Percentiles rank a stretch among this genome's conserved stretches.
phyloP scores from a whole-genome alignment of 2,888 invertebrate genomes.

The Carcina quercana region DNA sequence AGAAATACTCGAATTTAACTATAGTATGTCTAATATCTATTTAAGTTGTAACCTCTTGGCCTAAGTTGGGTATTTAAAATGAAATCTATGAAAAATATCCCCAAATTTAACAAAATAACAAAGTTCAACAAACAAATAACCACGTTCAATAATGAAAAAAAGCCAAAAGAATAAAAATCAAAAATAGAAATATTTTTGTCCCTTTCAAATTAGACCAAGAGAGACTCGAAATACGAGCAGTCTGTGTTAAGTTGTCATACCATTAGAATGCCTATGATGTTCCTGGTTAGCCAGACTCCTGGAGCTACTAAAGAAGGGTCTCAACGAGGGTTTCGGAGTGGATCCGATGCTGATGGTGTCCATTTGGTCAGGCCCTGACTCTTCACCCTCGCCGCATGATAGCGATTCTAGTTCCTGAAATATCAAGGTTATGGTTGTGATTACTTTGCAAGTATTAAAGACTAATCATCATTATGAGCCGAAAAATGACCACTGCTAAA shows the following conservation, averaged over 20 bases:
- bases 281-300: slow-evolving; percentile 80
- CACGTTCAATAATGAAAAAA: no score
- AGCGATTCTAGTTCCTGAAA: slow-evolving; percentile 94
- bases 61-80: no score
- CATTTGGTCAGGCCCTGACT: slow-evolving; percentile 92
- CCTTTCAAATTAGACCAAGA: slow-evolving; percentile 24
- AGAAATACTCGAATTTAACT: no score
- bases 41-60: no score
- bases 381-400: slow-evolving; percentile 87
- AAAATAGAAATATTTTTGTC: no score
- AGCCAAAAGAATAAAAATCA: no score
- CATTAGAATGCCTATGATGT: slow-evolving; percentile 64
- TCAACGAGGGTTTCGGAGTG: slow-evolving; percentile 95
- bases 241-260: slow-evolving; percentile 27
- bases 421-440: neutral
- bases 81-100: no score
- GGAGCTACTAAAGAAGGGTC: slow-evolving; percentile 96
- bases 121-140: no score
- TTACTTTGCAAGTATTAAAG: no score
- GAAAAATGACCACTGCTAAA: no score
- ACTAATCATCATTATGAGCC: no score
- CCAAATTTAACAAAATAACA: no score
- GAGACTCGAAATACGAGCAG: slow-evolving; percentile 14
- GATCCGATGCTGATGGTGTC: slow-evolving; percentile 98
- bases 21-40: neutral